phyloP scores from a whole-genome alignment of 1,140 invertebrate species.

The Penaeus indicus region DNA sequence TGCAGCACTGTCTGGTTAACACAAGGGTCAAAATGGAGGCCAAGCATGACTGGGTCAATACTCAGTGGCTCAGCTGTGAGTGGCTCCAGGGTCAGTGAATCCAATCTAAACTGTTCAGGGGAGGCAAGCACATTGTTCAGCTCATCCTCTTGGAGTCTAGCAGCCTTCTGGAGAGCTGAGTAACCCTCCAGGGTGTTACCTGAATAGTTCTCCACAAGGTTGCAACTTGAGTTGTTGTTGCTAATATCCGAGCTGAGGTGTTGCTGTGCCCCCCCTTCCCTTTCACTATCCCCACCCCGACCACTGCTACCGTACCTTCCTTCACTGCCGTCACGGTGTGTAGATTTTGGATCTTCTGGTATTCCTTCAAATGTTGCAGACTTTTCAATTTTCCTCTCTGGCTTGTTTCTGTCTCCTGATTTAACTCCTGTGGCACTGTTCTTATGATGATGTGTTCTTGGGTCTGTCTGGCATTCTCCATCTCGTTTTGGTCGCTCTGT shows the following conservation, averaged over 20 bases:
- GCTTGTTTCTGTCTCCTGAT: conserved; percentile 65
- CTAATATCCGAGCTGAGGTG: conserved; percentile 47
- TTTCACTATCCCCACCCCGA: conserved; percentile 46
- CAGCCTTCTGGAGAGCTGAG: conserved; percentile 64
- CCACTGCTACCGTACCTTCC: conserved; percentile 56
- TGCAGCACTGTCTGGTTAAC: conserved; percentile 66
- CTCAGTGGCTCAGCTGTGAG: conserved; percentile 47
- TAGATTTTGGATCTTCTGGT: conserved; percentile 53
- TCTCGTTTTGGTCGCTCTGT: conserved; percentile 57
- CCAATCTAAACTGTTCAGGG: conserved; percentile 52
- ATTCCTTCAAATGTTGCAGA: conserved; percentile 67
- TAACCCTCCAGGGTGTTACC: conserved; percentile 65
- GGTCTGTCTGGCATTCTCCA: conserved; percentile 60
- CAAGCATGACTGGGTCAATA: conserved; percentile 64
- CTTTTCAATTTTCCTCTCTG: conserved; percentile 68
- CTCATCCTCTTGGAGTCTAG: conserved; percentile 62
- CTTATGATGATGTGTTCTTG: conserved; percentile 57
- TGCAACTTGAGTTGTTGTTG: conserved; percentile 53
- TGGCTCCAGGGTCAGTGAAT: conserved; percentile 42
- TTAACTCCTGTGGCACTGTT: neutral
- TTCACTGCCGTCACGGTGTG: conserved; percentile 29
- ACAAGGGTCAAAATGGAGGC: conserved; percentile 66
- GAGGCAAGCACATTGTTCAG: conserved; percentile 51
- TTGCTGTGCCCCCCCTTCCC: conserved; percentile 57
- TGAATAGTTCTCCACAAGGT: conserved; percentile 45